Conservation (phyloP, 2,113 vertebrate genomes). For the Poicephalus meyeri region DNA sequence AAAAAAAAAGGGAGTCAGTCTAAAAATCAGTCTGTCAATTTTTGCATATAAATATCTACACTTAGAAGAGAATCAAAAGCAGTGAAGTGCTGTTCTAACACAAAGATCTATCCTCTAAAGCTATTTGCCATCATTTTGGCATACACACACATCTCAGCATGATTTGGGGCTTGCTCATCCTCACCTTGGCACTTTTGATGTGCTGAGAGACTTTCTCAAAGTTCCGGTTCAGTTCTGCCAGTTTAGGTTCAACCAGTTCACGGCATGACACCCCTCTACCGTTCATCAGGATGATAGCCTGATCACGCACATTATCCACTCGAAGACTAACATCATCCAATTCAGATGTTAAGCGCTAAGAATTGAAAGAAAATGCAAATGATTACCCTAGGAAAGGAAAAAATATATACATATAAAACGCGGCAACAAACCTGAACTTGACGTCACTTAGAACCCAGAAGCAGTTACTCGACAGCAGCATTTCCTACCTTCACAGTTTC, state of each 20-base stretch:
- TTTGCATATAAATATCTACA: neutral
- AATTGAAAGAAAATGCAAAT: neutral
- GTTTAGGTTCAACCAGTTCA: slow-evolving; percentile 91
- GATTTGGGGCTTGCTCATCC: neutral
- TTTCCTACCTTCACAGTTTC: slow-evolving; percentile 86
- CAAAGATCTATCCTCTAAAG: neutral
- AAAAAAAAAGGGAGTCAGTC: neutral
- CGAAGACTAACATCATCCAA: slow-evolving; percentile 85
- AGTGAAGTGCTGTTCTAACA: neutral
- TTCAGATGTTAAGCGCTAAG: slow-evolving; percentile 86
- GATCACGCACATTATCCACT: slow-evolving; percentile 88
- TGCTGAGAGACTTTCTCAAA: slow-evolving; percentile 96
- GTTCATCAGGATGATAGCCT: slow-evolving; percentile 88
- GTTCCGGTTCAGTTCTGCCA: slow-evolving; percentile 90
- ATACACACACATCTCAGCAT: rapidly evolving
- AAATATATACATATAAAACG: neutral
- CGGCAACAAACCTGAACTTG: neutral
- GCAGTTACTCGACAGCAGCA: neutral
- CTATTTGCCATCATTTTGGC: neutral
- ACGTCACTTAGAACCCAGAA: neutral
- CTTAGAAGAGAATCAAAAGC: neutral
- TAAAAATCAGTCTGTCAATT: neutral
- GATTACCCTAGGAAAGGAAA: neutral
- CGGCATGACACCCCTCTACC: slow-evolving; percentile 84
- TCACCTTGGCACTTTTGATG: slow-evolving; percentile 88